Percentiles rank a stretch among this genome's conserved stretches.
Evolutionary conservation across 2,888 invertebrate genomes (phyloP).

Genomic region (Oscheius sp.): DNA sequence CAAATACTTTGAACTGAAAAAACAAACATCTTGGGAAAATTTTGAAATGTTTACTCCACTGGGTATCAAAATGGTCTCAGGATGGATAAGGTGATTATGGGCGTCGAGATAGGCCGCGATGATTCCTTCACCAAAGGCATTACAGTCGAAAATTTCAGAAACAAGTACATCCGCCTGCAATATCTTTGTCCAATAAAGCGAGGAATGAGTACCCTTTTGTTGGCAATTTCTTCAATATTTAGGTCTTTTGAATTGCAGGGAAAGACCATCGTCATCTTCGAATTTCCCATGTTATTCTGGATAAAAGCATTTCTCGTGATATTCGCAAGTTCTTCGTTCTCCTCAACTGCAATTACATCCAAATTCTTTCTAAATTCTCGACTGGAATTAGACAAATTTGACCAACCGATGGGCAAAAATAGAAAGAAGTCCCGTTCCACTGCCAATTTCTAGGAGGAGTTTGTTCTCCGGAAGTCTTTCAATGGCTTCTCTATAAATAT

Average conservation of each 20-base stretch:
- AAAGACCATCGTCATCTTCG: constrained; percentile 8
- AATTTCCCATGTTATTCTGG: constrained; percentile 15
- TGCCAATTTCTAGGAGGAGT: constrained; percentile 46
- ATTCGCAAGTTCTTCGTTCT: constrained; percentile 23
- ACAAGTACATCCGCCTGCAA: constrained; percentile 44
- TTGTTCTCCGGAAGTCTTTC: neutral
- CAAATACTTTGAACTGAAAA: constrained; percentile 33
- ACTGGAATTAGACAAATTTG: neutral
- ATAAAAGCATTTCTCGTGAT: constrained; percentile 33
- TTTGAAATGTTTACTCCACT: constrained; percentile 22
- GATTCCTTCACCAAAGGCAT: constrained; percentile 44
- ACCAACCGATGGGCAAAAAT: constrained; percentile 39
- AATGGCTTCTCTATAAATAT: constrained; percentile 17
- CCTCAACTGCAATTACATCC: constrained; percentile 38
- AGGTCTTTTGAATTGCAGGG: constrained; percentile 30
- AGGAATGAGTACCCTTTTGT: neutral
- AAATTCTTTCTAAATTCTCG: constrained; percentile 26
- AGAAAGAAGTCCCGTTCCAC: constrained; percentile 46
- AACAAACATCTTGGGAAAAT: neutral
- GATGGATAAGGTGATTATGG: constrained; percentile 37
- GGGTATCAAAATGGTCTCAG: constrained; percentile 40
- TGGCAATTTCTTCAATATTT: neutral
- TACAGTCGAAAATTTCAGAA: constrained; percentile 46
- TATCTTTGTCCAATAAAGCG: too few relatives aligned
- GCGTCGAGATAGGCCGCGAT: constrained; percentile 43